Conservation (phyloP, 2,888 invertebrate genomes). For the Dryococelus australis region DNA sequence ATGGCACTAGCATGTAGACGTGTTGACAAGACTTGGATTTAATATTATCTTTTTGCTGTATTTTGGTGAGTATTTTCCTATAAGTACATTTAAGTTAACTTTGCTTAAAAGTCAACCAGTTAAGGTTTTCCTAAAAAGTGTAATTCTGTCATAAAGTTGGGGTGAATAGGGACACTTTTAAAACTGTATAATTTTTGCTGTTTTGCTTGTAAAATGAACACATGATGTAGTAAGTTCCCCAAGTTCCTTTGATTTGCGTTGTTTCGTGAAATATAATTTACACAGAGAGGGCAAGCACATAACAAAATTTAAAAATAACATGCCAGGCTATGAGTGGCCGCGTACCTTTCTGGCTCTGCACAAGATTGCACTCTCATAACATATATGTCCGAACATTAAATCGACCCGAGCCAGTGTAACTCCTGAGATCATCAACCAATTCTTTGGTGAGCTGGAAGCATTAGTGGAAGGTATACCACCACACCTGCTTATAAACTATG, state of each 20-base stretch:
- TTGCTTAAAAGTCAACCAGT: too few species aligned
- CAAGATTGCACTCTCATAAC: not conserved
- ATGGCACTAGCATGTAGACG: too few species aligned
- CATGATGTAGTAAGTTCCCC: too few species aligned
- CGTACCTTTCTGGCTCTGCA: not conserved
- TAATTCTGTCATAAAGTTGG: not conserved
- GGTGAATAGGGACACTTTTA: too few species aligned
- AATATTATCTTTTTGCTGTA: not conserved
- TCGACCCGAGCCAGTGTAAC: not conserved
- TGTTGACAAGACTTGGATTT: not conserved
- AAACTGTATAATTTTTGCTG: not conserved
- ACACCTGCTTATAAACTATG: conserved; percentile 50
- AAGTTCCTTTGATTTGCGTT: not conserved
- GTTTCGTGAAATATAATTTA: conserved; percentile 17
- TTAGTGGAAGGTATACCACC: conserved; percentile 42
- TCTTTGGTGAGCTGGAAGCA: conserved; percentile 40
- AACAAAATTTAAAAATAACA: not conserved
- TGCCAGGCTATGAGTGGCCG: not conserved
- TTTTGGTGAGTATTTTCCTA: not conserved
- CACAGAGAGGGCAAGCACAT: not conserved
- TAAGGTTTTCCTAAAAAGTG: not conserved
- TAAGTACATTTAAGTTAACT: not conserved
- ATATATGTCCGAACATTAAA: not conserved
- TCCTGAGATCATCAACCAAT: conserved; percentile 3
- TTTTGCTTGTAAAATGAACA: not conserved